Base-by-base conservation (phyloP, 2,113 vertebrate genomes). In the Tylochromis polylepis region DNA sequence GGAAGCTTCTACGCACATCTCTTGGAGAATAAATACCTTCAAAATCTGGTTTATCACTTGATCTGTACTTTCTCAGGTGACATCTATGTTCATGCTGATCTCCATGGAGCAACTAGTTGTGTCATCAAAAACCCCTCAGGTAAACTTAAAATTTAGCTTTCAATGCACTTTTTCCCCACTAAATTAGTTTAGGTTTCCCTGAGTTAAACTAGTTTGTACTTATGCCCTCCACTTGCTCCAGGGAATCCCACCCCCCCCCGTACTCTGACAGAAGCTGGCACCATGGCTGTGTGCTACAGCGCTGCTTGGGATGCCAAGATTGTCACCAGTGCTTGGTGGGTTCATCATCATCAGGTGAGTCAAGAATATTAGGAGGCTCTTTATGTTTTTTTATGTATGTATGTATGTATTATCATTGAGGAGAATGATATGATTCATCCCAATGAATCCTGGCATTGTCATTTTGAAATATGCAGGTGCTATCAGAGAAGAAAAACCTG, bases 261-360 rank as follows among this genome's bases (percentile, higher is more conserved):
- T 12, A 99, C 98, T 0, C 95, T 99, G 91, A 99, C 97, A 0
- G 99, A 99, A 92, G 98, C 98, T 0, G 98, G 97, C 60, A 99
- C 98, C 0, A 99, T 99, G 98, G 95, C 98, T 8, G 96, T 99
- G 91, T 99, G 99, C 86, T 99, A 99, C 95, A 99, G 99, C 5
- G 98, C 97, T 5, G 99, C 99, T 59, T 99, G 99, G 99, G 99
- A 99, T 0, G 98, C 99, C 9, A 98, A 99, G 1, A 96, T 99
- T 9, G 96, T 99, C 95, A 99, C 98, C 87, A 99, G 98, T 2
- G 99, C 99, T 49, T 99, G 99, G 99, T 99, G 99, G 99, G 99
- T 99, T 91, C 96, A 98, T 93, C 98, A 99, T 94, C 96, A 97
- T 94, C 99, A 99, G 98, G 99, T 99, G 81, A 97, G 94, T 81